Evolutionary conservation across 1,140 invertebrate species (phyloP).

Genomic region (Grapholita molesta): DNA sequence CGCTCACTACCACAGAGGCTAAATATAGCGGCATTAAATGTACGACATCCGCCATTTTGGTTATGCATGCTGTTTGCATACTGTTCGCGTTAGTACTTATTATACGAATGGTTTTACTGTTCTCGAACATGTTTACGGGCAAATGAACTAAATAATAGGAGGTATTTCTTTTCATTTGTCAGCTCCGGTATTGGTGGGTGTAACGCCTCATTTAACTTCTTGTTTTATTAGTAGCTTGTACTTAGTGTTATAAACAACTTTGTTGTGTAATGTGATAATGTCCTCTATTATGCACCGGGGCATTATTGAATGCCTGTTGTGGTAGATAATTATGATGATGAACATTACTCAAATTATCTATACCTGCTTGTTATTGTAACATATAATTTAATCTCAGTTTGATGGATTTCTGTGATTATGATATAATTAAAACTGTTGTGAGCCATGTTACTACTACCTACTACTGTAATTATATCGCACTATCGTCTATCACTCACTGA

Average conservation of each 20-base stretch:
- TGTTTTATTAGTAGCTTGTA: not conserved
- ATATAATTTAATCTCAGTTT: no score
- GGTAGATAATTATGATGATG: no score
- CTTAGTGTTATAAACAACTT: not conserved
- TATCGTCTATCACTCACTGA: no score
- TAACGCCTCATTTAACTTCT: not conserved
- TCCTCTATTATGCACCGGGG: no score
- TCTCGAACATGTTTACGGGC: constrained; percentile 18
- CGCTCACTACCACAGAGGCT: constrained; percentile 31
- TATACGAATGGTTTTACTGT: constrained; percentile 61
- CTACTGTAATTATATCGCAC: no score
- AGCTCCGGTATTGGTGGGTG: not conserved
- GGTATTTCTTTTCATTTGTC: constrained; percentile 1
- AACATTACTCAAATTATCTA: no score
- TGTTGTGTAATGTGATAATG: not conserved
- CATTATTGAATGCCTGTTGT: no score
- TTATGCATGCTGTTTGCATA: not conserved
- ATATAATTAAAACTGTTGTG: no score
- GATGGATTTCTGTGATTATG: no score
- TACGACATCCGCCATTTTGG: not conserved
- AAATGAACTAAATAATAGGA: constrained; percentile 12
- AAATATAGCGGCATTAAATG: not conserved
- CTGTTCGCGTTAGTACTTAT: constrained; percentile 59
- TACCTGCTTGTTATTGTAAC: no score
- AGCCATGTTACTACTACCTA: no score